A percentile compares a stretch with the other conserved stretches of the same genome.
Conservation (phyloP, 2,888 invertebrate species). For the Ochropacha duplaris region DNA sequence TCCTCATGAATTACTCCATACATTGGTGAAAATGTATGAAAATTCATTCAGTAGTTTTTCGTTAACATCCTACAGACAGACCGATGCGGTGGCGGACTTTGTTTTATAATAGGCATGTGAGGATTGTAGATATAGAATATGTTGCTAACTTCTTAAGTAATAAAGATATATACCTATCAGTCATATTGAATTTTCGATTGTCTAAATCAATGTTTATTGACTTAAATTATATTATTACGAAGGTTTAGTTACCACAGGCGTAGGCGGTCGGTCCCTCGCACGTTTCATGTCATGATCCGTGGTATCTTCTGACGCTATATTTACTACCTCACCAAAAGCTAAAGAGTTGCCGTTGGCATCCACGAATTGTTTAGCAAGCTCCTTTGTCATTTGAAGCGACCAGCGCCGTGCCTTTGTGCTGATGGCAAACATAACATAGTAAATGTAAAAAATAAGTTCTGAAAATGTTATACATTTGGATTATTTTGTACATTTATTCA, state of each 20-base stretch:
- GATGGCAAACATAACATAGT: conserved; percentile 5
- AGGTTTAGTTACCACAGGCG: conserved; percentile 62
- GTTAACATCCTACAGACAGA: no score
- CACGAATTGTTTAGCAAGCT: conserved; percentile 46
- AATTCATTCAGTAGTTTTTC: no score
- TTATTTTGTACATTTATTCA: no score
- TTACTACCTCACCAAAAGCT: conserved; percentile 53
- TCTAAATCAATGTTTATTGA: background rate
- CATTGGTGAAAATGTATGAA: no score
- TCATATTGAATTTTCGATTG: background rate
- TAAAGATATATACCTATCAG: no score
- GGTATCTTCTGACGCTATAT: conserved; percentile 40
- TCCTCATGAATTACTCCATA: no score
- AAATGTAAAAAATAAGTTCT: no score
- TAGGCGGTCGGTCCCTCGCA: conserved; percentile 58
- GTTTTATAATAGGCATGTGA: no score
- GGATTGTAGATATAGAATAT: no score
- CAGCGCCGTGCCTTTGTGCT: conserved; percentile 52
- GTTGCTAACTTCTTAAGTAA: no score
- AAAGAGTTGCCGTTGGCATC: conserved; percentile 34
- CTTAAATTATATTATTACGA: background rate
- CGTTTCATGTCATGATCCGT: conserved; percentile 61
- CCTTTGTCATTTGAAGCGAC: conserved; percentile 47
- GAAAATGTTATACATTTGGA: no score
- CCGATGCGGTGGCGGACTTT: no score